Conservation (phyloP, 2,797 vertebrate species). For the Rhynchonycteris naso region DNA sequence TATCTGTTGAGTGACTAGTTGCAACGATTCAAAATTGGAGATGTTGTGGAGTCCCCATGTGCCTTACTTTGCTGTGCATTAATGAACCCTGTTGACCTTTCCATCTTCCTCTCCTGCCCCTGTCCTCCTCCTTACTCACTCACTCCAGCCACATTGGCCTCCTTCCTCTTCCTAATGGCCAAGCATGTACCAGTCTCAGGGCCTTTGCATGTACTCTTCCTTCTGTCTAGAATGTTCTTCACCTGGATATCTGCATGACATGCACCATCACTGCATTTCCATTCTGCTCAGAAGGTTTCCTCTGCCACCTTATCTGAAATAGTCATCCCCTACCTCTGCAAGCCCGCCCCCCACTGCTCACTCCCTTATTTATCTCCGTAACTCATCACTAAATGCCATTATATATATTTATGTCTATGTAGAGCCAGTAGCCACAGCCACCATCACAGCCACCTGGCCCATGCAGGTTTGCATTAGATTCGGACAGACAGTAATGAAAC, state of each 20-base stretch:
- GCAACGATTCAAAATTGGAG: not conserved
- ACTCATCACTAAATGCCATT: not conserved
- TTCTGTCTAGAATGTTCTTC: not conserved
- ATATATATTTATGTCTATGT: not conserved
- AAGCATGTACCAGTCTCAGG: not conserved
- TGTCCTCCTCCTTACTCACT: not conserved
- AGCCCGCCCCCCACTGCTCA: rapidly evolving
- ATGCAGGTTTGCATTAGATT: too few species aligned
- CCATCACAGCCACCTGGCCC: too few species aligned
- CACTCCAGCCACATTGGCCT: too few species aligned
- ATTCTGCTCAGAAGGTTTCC: not conserved
- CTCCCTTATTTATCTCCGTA: not conserved
- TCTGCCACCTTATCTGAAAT: not conserved
- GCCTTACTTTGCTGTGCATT: not conserved
- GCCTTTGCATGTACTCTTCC: not conserved
- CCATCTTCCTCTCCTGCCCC: not conserved
- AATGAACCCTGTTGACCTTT: not conserved
- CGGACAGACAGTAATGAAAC: too few species aligned
- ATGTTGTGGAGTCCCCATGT: not conserved
- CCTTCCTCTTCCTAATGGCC: not conserved
- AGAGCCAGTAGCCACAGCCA: too few species aligned
- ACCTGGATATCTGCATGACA: not conserved
- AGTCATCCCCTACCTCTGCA: not conserved
- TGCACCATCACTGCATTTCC: not conserved
- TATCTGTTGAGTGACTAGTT: not conserved